Base-by-base conservation (phyloP, 2,888 invertebrate species). In the Lissocephala sabroskyi region DNA sequence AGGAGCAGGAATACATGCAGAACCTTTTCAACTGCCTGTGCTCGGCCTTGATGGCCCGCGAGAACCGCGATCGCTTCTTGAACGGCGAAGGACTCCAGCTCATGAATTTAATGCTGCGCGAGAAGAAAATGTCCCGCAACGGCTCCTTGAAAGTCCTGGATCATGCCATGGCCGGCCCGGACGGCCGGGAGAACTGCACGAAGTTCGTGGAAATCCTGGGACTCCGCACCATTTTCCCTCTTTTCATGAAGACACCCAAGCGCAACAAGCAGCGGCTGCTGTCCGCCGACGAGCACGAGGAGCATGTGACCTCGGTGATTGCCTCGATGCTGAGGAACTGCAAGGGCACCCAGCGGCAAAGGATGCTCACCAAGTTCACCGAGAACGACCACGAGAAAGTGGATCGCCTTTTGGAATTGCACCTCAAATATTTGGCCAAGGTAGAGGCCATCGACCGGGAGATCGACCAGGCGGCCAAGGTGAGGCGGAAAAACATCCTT, bases 331-430 rank as follows among this genome's bases (percentile, higher is more conserved):
- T 98, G 59, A 89, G 95, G 54, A 97, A 97, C 82, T 97, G 97
- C 80, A 91, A 92, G 68, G 96, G 96, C 1, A 89, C 93, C 4
- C 97, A 98, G 75, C 87, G 97, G 23, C 95, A 96, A 80, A 86
- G 99, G 51, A 86, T 99, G 45, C 86, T 99, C 11, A 92, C 93
- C 64, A 99, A 99, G 86, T 99, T 99, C 82, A 93, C 93, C 0
- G 99, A 99, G 85, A 97, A 97, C 79, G 98, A 99, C 83, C 93
- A 96, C 74, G 98, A 98, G 84, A 99, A 99, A 86, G 96, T 99
- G 0, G 99, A 99, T 84, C 87, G 99, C 54, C 87, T 99, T 35
- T 87, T 99, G 81, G 99, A 99, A 84, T 86, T 99, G 56, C 98
- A 99, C 86, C 95, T 98, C 80, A 97, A 98, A 82, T 99, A 98